Conservation (phyloP, 1,140 invertebrate genomes). For the Myzus persicae region DNA sequence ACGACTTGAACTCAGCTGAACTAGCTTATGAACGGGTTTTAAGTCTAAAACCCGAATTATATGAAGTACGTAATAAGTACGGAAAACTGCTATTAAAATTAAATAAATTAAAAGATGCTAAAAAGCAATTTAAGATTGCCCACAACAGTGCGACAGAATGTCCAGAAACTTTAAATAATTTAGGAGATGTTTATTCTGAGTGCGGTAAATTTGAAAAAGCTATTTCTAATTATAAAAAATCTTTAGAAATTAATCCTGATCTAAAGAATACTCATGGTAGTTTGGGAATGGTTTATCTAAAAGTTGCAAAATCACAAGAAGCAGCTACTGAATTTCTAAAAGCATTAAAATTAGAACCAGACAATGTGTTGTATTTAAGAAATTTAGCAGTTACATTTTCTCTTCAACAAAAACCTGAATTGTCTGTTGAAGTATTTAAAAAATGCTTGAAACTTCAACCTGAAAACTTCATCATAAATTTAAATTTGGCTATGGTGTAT, state of each 20-base stretch:
- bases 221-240: neutral
- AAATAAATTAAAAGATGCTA: neutral
- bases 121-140: neutral
- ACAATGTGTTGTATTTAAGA: neutral
- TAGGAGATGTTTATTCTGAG: neutral
- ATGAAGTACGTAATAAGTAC: neutral
- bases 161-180: neutral
- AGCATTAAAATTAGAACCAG: neutral
- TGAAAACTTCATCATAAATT: neutral
- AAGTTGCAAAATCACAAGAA: neutral
- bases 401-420: neutral
- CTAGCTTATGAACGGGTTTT: neutral
- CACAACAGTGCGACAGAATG: neutral
- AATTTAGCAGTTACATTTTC: neutral
- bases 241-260: neutral
- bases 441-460: neutral
- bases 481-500: neutral
- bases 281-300: neutral
- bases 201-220: neutral
- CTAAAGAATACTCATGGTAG: neutral
- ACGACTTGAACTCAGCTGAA: neutral
- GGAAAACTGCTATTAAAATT: neutral
- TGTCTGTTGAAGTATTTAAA: neutral
- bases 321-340: neutral
- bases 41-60: neutral